phyloP scores from a whole-genome alignment of 2,113 vertebrate genomes.

The Pseudolaguvia tuberculata region DNA sequence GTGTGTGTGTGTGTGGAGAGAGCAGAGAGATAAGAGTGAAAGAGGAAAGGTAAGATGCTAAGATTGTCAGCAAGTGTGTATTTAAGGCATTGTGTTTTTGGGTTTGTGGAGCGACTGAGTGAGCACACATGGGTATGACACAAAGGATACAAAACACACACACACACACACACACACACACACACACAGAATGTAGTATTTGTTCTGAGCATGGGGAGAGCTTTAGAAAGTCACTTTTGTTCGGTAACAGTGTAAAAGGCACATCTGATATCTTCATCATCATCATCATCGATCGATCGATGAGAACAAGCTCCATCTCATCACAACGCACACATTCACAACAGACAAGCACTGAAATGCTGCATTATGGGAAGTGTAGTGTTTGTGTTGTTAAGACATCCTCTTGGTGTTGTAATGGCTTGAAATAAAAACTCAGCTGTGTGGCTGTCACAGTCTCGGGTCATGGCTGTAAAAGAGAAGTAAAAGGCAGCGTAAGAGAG shows the following conservation, averaged over 20 bases:
- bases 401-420: constrained; percentile 52
- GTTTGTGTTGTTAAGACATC: constrained; percentile 64
- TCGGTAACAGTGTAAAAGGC: constrained; percentile 81
- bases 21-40: background rate
- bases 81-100: constrained; percentile 35
- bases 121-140: constrained; percentile 52
- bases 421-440: constrained; percentile 34
- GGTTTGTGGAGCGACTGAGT: constrained; percentile 15
- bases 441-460: constrained; percentile 50
- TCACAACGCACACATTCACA: constrained; percentile 1
- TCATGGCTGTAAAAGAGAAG: constrained; percentile 57
- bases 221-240: constrained; percentile 73
- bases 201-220: constrained; percentile 81
- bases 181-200: constrained; percentile 67
- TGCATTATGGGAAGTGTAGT: constrained; percentile 52
- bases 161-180: constrained; percentile 65
- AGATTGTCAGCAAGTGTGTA: constrained; percentile 44
- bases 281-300: constrained; percentile 7
- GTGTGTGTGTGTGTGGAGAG: background rate
- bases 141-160: constrained; percentile 80
- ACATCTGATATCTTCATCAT: constrained; percentile 74
- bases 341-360: constrained; percentile 1
- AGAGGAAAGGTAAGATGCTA: background rate
- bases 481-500: constrained; percentile 79
- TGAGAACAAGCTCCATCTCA: constrained; percentile 27